Evolutionary conservation across 2,797 vertebrate genomes (phyloP).

Genomic region (Mastacembelus armatus): DNA sequence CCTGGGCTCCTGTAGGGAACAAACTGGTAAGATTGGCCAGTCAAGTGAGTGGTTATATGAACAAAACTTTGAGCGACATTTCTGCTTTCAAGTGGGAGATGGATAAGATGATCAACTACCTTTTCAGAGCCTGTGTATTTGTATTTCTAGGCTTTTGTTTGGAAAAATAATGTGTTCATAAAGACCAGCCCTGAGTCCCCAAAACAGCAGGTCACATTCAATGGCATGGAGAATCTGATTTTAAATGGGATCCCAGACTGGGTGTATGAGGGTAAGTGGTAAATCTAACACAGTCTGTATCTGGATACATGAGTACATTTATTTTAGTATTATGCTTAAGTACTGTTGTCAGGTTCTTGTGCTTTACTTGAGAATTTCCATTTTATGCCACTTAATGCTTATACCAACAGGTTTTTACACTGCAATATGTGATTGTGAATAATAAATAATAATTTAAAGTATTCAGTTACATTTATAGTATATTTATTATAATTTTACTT

Average conservation of each 20-base stretch:
- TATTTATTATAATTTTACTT: too few relatives aligned
- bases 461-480: too few relatives aligned
- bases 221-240: conserved; percentile 86
- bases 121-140: not conserved
- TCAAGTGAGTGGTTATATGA: too few relatives aligned
- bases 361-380: too few relatives aligned
- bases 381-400: too few relatives aligned
- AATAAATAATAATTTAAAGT: too few relatives aligned
- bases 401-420: too few relatives aligned
- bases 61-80: conserved; percentile 10
- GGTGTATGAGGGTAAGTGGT: conserved; percentile 95
- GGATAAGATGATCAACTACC: not conserved
- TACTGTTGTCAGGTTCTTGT: too few relatives aligned
- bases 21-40: conserved; percentile 91
- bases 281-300: too few relatives aligned
- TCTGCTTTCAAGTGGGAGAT: conserved; percentile 20
- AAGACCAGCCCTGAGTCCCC: conserved; percentile 80
- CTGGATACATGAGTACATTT: too few relatives aligned
- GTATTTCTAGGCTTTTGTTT: conserved; percentile 88
- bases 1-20: conserved; percentile 91
- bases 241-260: conserved; percentile 97
- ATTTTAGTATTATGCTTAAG: too few relatives aligned
- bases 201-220: conserved; percentile 83
- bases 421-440: too few relatives aligned
- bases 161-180: conserved; percentile 90